phyloP scores from a whole-genome alignment of 92 coral and sea anemone genomes.

The Muricea muricata region DNA sequence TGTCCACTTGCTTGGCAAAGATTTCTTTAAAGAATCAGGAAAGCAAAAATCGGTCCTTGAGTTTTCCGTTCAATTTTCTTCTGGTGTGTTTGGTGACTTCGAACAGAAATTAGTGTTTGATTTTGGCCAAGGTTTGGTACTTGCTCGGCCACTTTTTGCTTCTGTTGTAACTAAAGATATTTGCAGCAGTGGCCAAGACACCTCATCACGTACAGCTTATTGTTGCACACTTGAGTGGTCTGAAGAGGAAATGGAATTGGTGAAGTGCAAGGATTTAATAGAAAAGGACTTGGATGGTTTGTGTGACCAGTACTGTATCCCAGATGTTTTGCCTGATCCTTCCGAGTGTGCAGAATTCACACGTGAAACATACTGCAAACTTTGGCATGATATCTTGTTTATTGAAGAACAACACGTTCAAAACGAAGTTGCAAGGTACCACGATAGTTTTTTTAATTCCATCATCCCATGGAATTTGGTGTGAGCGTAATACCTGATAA shows the following conservation, averaged over 20 bases:
- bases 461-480: too few relatives aligned
- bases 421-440: constrained; percentile 61
- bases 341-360: constrained; percentile 29
- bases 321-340: constrained; percentile 46
- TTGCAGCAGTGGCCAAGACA: not conserved
- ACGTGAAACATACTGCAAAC: constrained; percentile 56
- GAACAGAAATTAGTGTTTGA: constrained; percentile 66
- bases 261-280: not conserved
- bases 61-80: constrained; percentile 20
- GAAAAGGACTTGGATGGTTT: constrained; percentile 25
- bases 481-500: too few relatives aligned
- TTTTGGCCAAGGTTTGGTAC: constrained; percentile 61
- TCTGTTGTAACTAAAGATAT: constrained; percentile 54
- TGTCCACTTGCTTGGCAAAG: not conserved
- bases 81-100: constrained; percentile 44
- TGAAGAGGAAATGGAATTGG: constrained; percentile 29
- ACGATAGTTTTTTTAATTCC: constrained; percentile 32
- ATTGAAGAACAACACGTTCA: constrained; percentile 71
- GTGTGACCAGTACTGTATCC: constrained; percentile 48
- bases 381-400: constrained; percentile 70
- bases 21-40: constrained; percentile 8
- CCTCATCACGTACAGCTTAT: constrained; percentile 3
- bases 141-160: constrained; percentile 51
- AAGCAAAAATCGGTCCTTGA: constrained; percentile 19
- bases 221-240: constrained; percentile 30